Percentiles rank a stretch among this genome's conserved stretches.
These are phyloP conservation scores for Sisor rabdophorus DNA, from an alignment of 2,113 vertebrate species.

Conservation along the genomic window DNA sequence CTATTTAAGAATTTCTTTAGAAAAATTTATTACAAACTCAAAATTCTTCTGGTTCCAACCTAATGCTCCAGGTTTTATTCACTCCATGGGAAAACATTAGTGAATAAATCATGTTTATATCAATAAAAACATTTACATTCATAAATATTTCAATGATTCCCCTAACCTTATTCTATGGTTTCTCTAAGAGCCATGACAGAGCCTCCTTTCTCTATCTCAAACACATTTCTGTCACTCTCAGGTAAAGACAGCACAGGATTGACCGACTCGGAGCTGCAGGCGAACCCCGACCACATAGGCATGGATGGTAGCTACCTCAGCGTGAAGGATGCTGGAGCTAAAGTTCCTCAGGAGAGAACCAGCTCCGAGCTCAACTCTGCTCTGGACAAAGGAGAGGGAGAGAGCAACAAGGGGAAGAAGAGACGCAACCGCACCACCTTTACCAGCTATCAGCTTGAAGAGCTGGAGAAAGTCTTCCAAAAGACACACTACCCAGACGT, in stretches of 20 bases:
- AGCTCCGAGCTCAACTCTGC: constrained; percentile 78
- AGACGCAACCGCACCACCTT: constrained; percentile 97
- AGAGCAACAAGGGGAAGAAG: constrained; percentile 98
- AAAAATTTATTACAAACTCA: too few species aligned
- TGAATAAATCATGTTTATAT: background rate
- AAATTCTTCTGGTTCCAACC: too few species aligned
- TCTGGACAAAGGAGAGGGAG: constrained; percentile 84
- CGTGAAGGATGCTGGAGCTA: constrained; percentile 78
- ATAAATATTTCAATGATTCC: background rate
- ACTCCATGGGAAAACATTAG: background rate
- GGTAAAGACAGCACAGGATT: constrained; percentile 84
- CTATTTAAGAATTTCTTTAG: too few species aligned
- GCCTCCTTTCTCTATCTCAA: background rate
- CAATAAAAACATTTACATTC: background rate
- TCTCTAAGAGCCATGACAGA: background rate
- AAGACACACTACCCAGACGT: constrained; percentile 98
- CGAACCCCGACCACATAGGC: constrained; percentile 77
- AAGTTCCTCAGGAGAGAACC: constrained; percentile 75
- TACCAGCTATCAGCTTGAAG: constrained; percentile 96
- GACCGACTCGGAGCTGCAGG: constrained; percentile 81
- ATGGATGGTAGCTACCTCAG: constrained; percentile 92
- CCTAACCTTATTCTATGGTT: background rate
- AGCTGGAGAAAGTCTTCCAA: constrained; percentile 98
- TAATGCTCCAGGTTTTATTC: too few species aligned
- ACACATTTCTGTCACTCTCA: constrained; percentile 48